Conservation (phyloP, 2,797 vertebrate genomes). For the Scolopax rusticola region DNA sequence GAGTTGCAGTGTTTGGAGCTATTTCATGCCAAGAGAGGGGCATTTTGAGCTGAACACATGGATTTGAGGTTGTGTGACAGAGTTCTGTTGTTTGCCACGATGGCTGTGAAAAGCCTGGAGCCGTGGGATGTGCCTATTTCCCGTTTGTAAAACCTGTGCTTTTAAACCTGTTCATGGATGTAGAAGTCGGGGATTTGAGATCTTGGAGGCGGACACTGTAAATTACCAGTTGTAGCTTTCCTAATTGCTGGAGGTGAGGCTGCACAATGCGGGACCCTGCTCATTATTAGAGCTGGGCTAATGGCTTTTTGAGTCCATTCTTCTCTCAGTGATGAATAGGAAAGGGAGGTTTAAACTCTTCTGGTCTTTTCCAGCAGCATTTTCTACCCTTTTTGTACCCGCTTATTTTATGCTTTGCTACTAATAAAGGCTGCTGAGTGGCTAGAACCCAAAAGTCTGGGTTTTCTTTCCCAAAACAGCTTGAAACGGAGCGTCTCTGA, state of each 20-base stretch:
- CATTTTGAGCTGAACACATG: rapidly evolving
- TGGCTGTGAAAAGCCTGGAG: background rate
- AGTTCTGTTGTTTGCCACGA: background rate
- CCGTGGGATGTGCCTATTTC: rapidly evolving
- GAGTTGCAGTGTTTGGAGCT: background rate
- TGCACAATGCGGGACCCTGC: rapidly evolving
- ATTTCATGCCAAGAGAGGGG: background rate
- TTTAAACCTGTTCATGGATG: background rate
- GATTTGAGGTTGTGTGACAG: background rate
- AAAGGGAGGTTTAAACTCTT: background rate
- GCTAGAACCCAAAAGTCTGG: background rate
- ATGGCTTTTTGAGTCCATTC: background rate
- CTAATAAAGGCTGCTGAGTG: rapidly evolving
- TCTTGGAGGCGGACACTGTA: background rate
- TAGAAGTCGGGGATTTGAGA: background rate
- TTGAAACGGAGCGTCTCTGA: background rate
- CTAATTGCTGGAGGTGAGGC: background rate
- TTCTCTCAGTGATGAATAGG: background rate
- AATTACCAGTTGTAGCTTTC: background rate
- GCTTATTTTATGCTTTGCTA: background rate
- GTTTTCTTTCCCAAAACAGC: background rate
- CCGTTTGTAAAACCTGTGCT: background rate
- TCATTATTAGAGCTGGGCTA: background rate
- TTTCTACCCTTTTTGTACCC: background rate
- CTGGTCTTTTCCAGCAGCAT: background rate